These are phyloP conservation scores for Lasioglossum leucozonium DNA, from an alignment of 2,888 invertebrate species.

Conservation along the genomic window DNA sequence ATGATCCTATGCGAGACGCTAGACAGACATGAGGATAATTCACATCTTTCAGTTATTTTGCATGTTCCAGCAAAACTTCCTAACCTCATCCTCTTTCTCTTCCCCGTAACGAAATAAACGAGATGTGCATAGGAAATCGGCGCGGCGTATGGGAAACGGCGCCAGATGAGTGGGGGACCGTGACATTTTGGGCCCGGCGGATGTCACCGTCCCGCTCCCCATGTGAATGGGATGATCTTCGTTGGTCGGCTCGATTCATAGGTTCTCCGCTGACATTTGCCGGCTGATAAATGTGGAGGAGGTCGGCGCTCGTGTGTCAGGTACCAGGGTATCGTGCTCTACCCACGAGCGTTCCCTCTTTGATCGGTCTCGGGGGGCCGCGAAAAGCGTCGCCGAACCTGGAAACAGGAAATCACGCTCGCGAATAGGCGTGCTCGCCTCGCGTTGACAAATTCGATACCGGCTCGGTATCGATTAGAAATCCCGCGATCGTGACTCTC, in stretches of 20 bases:
- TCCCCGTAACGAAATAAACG: background rate
- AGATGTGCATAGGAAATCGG: background rate
- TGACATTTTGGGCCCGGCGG: conserved; percentile 48
- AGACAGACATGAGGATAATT: background rate
- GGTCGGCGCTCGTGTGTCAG: conserved; percentile 59
- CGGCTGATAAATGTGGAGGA: conserved; percentile 68
- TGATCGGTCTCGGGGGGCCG: conserved; percentile 40
- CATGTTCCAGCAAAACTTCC: too few species aligned
- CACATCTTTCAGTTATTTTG: background rate
- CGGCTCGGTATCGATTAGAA: background rate
- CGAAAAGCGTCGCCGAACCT: conserved; percentile 31
- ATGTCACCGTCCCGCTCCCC: conserved; percentile 28
- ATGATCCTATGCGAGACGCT: background rate
- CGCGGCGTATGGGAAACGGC: background rate
- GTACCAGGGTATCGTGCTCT: conserved; percentile 56
- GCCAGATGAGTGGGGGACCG: background rate
- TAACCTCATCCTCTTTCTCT: too few species aligned
- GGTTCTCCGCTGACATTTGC: conserved; percentile 70
- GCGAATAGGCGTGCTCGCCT: background rate
- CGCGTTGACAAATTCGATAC: background rate
- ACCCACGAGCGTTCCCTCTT: conserved; percentile 61
- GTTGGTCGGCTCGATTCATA: conserved; percentile 65
- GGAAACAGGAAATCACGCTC: conserved; percentile 34
- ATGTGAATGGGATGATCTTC: conserved; percentile 70
- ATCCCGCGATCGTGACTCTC: background rate